Conservation (phyloP, 2,113 vertebrate genomes). For the Alouatta palliata region DNA sequence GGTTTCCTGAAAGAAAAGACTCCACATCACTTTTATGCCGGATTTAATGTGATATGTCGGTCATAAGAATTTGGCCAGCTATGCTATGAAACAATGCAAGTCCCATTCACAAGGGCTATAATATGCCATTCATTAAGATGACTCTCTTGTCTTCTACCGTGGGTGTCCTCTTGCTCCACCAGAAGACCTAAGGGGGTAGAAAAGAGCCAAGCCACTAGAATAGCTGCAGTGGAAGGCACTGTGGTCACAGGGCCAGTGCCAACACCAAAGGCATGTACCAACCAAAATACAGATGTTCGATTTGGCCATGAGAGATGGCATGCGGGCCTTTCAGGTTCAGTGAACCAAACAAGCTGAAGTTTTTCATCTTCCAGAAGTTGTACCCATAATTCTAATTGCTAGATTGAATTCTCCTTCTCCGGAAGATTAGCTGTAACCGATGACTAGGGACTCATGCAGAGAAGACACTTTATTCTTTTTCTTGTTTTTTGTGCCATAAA, state of each 20-base stretch:
- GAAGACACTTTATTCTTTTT: background rate
- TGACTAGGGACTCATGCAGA: constrained; percentile 5
- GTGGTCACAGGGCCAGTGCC: constrained; percentile 84
- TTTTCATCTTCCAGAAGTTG: constrained; percentile 74
- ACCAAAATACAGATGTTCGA: constrained; percentile 83
- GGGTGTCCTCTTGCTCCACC: constrained; percentile 80
- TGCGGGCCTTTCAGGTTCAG: constrained; percentile 81
- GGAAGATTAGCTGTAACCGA: constrained; percentile 39
- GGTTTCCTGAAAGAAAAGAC: constrained; percentile 70
- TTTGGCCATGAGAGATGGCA: constrained; percentile 74
- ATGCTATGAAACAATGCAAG: constrained; percentile 74
- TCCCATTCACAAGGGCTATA: constrained; percentile 79
- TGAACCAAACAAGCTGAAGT: constrained; percentile 77
- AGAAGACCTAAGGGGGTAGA: constrained; percentile 78
- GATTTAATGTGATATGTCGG: constrained; percentile 76
- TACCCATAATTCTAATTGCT: constrained; percentile 66
- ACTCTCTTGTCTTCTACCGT: constrained; percentile 71
- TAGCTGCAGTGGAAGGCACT: constrained; percentile 79
- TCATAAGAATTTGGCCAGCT: constrained; percentile 75
- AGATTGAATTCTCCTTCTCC: constrained; percentile 28
- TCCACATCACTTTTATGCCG: constrained; percentile 73
- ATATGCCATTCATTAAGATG: constrained; percentile 83
- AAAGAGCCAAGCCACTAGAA: constrained; percentile 85
- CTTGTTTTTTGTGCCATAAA: background rate
- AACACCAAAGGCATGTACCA: constrained; percentile 80